phyloP scores from a whole-genome alignment of 2,888 invertebrate species.

The Hypercompe scribonia region DNA sequence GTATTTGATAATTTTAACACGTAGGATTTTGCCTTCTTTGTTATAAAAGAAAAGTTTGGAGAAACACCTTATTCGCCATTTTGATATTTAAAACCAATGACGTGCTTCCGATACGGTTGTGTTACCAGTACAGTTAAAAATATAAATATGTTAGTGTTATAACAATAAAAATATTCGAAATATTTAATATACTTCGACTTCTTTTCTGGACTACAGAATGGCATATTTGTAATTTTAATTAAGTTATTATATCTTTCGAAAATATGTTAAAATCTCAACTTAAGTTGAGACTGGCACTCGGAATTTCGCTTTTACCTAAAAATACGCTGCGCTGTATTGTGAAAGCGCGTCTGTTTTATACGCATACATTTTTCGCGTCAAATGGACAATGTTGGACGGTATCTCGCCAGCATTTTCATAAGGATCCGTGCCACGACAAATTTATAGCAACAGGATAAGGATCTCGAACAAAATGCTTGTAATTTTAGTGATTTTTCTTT shows the following conservation, averaged over 20 bases:
- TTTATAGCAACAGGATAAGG: conserved; percentile 71
- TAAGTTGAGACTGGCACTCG: not conserved
- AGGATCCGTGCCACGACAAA: conserved; percentile 69
- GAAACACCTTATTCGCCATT: too few species aligned
- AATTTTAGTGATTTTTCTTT: conserved; percentile 73
- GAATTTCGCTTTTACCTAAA: not conserved
- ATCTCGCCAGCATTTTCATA: conserved; percentile 66
- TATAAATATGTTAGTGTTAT: too few species aligned
- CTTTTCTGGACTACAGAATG: not conserved
- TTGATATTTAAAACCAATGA: not conserved
- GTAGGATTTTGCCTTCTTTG: too few species aligned
- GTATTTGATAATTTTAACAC: too few species aligned
- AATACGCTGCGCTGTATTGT: conserved; percentile 20
- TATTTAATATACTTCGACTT: not conserved
- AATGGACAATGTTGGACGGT: conserved; percentile 33
- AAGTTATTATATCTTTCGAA: not conserved
- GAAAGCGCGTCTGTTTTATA: conserved; percentile 23
- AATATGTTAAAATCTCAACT: not conserved
- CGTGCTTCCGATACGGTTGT: not conserved
- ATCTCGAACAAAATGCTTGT: conserved; percentile 77
- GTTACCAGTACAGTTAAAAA: not conserved
- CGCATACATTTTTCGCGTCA: conserved; percentile 34
- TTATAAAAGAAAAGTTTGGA: too few species aligned
- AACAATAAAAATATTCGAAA: not conserved
- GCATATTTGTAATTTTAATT: conserved; percentile 6